Evolutionary conservation across 1,140 invertebrate species (phyloP).

Genomic region (Camponotus floridanus): DNA sequence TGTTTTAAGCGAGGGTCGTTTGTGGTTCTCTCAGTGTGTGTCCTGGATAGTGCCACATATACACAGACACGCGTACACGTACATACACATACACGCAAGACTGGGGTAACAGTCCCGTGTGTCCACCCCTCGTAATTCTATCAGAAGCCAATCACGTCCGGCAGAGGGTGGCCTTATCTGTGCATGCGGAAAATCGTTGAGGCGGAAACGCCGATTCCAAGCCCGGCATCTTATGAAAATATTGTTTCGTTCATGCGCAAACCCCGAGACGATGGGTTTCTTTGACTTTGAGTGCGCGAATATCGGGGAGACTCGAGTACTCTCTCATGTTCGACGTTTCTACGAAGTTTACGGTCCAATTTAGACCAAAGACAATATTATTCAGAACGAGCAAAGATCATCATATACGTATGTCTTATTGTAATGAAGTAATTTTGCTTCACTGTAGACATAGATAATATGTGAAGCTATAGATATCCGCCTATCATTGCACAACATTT

Average conservation of each 20-base stretch:
- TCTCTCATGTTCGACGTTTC: constrained; percentile 34
- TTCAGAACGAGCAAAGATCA: constrained; percentile 17
- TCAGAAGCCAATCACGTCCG: constrained; percentile 84
- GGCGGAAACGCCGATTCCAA: constrained; percentile 76
- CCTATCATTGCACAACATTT: neutral
- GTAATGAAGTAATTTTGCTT: constrained; percentile 14
- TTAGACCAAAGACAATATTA: constrained; percentile 34
- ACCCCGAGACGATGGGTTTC: constrained; percentile 33
- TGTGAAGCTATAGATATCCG: too few species aligned
- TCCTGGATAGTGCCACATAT: constrained; percentile 8
- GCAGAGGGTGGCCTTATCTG: constrained; percentile 75
- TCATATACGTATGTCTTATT: neutral
- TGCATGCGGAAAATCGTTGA: constrained; percentile 79
- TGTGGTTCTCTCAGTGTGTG: constrained; percentile 64
- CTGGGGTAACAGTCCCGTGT: constrained; percentile 65
- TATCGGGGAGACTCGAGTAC: constrained; percentile 18
- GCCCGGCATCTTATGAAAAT: constrained; percentile 75
- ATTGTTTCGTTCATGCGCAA: constrained; percentile 62
- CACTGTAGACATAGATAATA: too few species aligned
- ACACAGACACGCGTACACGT: neutral
- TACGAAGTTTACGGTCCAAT: constrained; percentile 32
- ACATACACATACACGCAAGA: constrained; percentile 41
- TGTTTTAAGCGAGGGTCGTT: constrained; percentile 78
- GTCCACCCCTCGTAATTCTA: constrained; percentile 83
- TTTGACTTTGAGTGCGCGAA: constrained; percentile 43